Conservation (phyloP, 2,797 vertebrate species). For the Micropoecilia bifurca region DNA sequence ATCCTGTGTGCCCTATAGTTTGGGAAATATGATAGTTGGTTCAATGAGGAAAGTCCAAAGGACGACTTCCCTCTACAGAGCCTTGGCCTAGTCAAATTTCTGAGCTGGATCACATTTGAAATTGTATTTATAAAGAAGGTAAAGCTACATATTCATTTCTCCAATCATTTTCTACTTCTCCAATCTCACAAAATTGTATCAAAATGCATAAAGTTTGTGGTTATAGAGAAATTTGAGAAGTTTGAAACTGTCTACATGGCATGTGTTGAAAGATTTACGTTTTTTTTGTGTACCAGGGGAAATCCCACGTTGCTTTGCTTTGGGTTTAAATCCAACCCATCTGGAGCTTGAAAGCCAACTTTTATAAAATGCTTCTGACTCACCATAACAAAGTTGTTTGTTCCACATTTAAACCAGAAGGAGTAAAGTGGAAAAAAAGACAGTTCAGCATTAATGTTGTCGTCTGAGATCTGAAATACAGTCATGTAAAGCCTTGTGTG, state of each 20-base stretch:
- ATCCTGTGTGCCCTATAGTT: no score
- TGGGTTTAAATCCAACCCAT: conserved; percentile 30
- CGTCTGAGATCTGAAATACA: conserved; percentile 56
- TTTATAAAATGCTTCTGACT: conserved; percentile 51
- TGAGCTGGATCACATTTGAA: not conserved
- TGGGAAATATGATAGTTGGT: no score
- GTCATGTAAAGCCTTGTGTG: conserved; percentile 33
- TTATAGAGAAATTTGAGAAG: not conserved
- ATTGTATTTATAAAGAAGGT: not conserved
- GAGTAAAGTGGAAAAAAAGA: conserved; percentile 34
- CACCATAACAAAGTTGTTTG: conserved; percentile 48
- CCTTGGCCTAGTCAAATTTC: not conserved
- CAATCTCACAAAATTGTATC: not conserved
- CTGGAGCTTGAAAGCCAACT: conserved; percentile 25
- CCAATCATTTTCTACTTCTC: not conserved
- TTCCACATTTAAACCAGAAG: conserved; percentile 54
- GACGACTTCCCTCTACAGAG: not conserved
- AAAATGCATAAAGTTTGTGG: not conserved
- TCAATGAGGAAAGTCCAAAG: no score
- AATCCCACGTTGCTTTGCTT: conserved; percentile 23
- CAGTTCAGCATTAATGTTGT: conserved; percentile 55
- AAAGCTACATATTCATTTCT: not conserved
- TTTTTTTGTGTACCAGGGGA: not conserved
- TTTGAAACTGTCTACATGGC: not conserved
- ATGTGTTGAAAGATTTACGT: not conserved